Conservation (phyloP, 2,888 invertebrate species). For the Nemotelus pantherinus region DNA sequence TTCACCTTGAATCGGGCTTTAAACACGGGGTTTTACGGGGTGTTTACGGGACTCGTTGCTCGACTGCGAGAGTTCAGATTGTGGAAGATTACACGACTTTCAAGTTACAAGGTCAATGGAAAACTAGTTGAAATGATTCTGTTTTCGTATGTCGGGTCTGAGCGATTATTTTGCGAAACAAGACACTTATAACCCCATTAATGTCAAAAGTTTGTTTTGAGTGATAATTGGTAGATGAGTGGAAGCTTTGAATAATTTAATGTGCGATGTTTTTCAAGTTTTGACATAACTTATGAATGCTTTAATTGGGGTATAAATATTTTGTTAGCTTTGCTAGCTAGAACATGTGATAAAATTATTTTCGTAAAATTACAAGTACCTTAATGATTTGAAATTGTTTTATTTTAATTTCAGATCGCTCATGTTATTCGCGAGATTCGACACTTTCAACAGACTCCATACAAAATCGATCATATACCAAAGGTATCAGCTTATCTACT, state of each 20-base stretch:
- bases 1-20: conserved; percentile 33
- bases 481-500: conserved; percentile 81
- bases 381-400: background rate
- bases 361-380: background rate
- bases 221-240: too few species aligned
- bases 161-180: too few species aligned
- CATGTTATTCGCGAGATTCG: conserved; percentile 92
- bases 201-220: too few species aligned
- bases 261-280: too few species aligned
- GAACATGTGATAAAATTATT: too few species aligned
- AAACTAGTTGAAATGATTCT: background rate
- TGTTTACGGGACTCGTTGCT: conserved; percentile 20
- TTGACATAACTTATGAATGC: too few species aligned
- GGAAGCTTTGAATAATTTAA: too few species aligned
- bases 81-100: background rate
- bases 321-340: too few species aligned
- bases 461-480: conserved; percentile 86
- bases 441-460: conserved; percentile 90
- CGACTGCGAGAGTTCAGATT: too few species aligned
- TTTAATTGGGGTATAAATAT: too few species aligned
- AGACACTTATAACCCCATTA: too few species aligned
- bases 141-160: too few species aligned
- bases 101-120: background rate
- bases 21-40: conserved; percentile 17
- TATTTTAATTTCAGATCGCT: conserved; percentile 74